phyloP scores from a whole-genome alignment of 2,113 vertebrate species.

The Tinamus guttatus region DNA sequence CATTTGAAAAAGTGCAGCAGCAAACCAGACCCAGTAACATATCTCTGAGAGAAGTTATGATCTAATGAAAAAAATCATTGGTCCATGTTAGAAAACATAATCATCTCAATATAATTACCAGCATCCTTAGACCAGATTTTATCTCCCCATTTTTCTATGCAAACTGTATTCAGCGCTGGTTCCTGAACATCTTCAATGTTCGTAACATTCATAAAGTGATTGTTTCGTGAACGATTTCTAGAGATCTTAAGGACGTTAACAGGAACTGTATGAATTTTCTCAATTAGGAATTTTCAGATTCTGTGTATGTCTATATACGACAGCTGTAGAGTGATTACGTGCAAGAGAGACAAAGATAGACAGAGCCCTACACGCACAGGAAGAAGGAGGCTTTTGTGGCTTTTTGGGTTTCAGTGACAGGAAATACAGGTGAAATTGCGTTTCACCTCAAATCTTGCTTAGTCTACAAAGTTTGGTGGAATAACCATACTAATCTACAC shows the following conservation, averaged over 20 bases:
- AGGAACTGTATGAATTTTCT: neutral
- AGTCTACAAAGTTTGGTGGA: neutral
- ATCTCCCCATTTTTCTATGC: neutral
- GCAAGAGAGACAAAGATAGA: neutral
- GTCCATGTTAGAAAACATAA: neutral
- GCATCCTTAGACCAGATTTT: neutral
- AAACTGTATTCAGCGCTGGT: neutral
- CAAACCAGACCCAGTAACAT: neutral
- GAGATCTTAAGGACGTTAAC: neutral
- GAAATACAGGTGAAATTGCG: neutral
- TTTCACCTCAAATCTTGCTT: neutral
- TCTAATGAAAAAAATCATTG: neutral
- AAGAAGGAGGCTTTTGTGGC: neutral
- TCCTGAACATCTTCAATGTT: neutral
- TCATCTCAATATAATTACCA: neutral
- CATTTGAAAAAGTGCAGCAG: neutral
- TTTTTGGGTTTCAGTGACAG: neutral
- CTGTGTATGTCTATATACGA: neutral
- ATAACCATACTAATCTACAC: neutral
- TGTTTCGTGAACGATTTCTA: neutral
- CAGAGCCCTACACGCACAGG: rapidly evolving
- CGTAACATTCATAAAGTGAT: rapidly evolving
- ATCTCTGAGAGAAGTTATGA: neutral
- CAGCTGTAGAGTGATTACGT: neutral
- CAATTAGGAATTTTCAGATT: neutral